A percentile compares a stretch with the other conserved stretches of the same genome.
These are phyloP conservation scores for Phrynocephalus versicolor DNA, from an alignment of 2,113 vertebrate species.

Conservation along the genomic window DNA sequence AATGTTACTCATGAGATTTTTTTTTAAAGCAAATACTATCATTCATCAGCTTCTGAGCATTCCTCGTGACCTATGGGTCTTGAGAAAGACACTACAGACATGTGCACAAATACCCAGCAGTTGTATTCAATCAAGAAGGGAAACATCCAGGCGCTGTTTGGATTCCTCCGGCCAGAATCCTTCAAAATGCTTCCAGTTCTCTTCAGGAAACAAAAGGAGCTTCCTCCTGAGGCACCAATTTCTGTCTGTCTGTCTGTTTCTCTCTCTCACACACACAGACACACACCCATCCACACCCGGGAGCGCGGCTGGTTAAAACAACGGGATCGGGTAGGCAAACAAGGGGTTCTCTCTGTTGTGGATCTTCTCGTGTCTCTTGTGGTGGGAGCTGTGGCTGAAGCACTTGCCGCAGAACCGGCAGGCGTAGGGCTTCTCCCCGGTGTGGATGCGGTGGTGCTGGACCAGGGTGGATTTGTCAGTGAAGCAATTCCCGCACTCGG, in stretches of 20 bases:
- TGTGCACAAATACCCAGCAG: neutral
- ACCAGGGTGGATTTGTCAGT: conserved; percentile 70
- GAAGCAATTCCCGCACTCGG: conserved; percentile 68
- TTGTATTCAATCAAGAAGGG: neutral
- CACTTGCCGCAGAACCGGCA: conserved; percentile 66
- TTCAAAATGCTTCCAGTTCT: neutral
- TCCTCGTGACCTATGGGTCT: neutral
- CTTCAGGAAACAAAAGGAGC: neutral
- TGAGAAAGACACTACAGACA: neutral
- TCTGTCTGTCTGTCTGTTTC: neutral
- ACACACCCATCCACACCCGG: neutral
- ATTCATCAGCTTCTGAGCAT: neutral
- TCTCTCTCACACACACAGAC: too few relatives aligned
- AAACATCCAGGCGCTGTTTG: neutral
- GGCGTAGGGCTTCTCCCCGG: conserved; percentile 66
- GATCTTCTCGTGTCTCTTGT: conserved; percentile 69
- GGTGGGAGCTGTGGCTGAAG: conserved; percentile 70
- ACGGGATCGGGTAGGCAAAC: conserved; percentile 2
- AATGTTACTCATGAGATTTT: neutral
- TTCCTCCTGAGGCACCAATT: neutral
- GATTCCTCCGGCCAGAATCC: neutral
- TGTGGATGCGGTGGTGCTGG: conserved; percentile 69
- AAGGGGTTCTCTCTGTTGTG: conserved; percentile 50
- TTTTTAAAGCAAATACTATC: neutral
- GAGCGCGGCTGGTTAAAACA: conserved; percentile 22